Evolutionary conservation across 2,888 invertebrate species (phyloP).

Genomic region (Stramonita haemastoma): DNA sequence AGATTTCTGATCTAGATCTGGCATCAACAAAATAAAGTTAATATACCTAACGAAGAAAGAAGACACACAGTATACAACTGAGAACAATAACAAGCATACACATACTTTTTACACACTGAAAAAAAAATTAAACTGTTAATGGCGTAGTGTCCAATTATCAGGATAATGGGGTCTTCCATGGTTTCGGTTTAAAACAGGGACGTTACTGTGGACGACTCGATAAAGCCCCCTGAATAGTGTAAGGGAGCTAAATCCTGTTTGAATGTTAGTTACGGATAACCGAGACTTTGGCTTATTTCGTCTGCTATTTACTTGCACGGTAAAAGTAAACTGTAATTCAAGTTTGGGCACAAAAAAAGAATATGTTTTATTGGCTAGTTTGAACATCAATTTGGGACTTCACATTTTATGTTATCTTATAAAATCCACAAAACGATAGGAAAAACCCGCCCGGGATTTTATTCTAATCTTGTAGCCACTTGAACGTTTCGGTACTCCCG

Average conservation of each 20-base stretch:
- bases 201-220: no score
- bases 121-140: no score
- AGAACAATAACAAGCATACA: no score
- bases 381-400: not conserved
- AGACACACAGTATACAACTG: no score
- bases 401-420: not conserved
- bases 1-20: no score
- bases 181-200: no score
- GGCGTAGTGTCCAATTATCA: no score
- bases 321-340: not conserved
- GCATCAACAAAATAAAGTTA: no score
- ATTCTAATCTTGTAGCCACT: not conserved
- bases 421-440: not conserved
- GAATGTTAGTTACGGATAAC: not conserved
- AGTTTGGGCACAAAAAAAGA: not conserved
- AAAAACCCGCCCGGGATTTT: not conserved
- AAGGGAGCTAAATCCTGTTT: not conserved
- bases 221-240: not conserved
- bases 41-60: no score
- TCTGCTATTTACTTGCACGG: not conserved
- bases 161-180: no score
- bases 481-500: conserved; percentile 31
- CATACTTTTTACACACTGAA: no score
- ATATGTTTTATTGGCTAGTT: not conserved
- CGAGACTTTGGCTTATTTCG: not conserved